Base-by-base conservation (phyloP, 2,113 vertebrate species). In the Danionella cerebrum region DNA sequence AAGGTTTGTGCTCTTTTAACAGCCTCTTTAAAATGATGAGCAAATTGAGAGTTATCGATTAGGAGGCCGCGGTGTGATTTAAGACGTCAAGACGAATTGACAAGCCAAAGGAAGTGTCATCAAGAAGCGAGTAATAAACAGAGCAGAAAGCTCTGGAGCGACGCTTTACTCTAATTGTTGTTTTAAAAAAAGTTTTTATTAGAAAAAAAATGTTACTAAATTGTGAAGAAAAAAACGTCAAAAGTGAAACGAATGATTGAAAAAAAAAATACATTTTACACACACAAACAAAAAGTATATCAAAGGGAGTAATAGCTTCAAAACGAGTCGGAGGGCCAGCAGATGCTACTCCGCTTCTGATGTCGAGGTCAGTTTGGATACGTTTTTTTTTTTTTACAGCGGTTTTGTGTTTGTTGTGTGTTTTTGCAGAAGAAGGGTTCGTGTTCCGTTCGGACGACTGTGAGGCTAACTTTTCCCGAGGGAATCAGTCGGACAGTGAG, bases 401-500 rank as follows among this genome's bases (percentile, higher is more conserved):
- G 9, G 3, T 41, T 39, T 64, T 57, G 12, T 58, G 21, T 70
- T 42, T 78, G 47, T 64, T 57, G 12, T 58, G 21, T 70, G 45
- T 78, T 21, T 63, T 71, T 53, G 14, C 83, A 88, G 89, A 91
- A 76, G 85, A 91, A 18, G 83, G 79, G 24, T 90, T 90, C 33
- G 75, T 90, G 22, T 91, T 85, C 84, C 81, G 86, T 65, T 78
- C 82, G n/a, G 89, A 90, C 3, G 84, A 85, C 9, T 78, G 76
- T 51, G 89, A 92, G 7, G 80, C 85, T 1, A 85, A 86, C 67
- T 88, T 83, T 71, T 76, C 83, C 65, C 82, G 84, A 50, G 71
- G 81, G 1, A 82, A 78, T 75, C 81, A 90, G 68, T 57, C 88
- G 0, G 91, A 90, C 75, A 91, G 89, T 21, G 90, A 91, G 51